Evolutionary conservation across 2,113 vertebrate species (phyloP), one percentile per base, ranked within the genome.

Genomic region (Cochlearius cochlearius): DNA sequence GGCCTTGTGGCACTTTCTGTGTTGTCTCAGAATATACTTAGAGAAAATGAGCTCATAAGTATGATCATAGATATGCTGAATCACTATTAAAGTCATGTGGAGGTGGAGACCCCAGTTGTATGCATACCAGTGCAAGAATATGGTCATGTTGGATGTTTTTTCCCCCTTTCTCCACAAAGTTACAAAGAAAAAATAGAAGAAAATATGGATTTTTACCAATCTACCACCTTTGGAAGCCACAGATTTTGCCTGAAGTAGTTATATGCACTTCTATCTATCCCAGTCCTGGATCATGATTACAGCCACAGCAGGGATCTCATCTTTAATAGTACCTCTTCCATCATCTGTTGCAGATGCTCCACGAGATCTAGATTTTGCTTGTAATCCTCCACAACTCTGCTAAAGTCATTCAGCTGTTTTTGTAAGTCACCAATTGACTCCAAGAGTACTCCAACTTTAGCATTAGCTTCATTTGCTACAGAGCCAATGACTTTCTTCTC

Each of bases 321-420:
- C 4, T 87, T 94, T 93, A 69, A 22, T 47, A 49, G 45, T 98
- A 99, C 99, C 99, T 99, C 99, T 88, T 99, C 99, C 96, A 98
- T 98, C 89, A 99, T 97, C 63, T 98, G 98, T 36, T 99, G 99
- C 67, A 99, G 98, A 34, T 98, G 98, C 92, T 98, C 98, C 18
- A 95, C 98, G 89, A 99, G 96, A 86, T 98, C 98, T 87, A 99
- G 97, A 67, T 98, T 99, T 82, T 98, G 98, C 74, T 98, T 98
- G 94, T 99, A 99, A 87, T 99, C 99, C 36, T 98, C 97, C 67
- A 99, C 95, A 74, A 98, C 98, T 84, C 85, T 96, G 50, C 97
- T 98, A 92, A 99, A 98, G 62, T 99, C 98, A 90, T 97, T 97
- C 96, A 99, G 91, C 75, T 99, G 98, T 92, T 98, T 99, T 74